A percentile compares a stretch with the other conserved stretches of the same genome.
Conservation (phyloP, 2,888 invertebrate genomes). For the Spialia ferax region DNA sequence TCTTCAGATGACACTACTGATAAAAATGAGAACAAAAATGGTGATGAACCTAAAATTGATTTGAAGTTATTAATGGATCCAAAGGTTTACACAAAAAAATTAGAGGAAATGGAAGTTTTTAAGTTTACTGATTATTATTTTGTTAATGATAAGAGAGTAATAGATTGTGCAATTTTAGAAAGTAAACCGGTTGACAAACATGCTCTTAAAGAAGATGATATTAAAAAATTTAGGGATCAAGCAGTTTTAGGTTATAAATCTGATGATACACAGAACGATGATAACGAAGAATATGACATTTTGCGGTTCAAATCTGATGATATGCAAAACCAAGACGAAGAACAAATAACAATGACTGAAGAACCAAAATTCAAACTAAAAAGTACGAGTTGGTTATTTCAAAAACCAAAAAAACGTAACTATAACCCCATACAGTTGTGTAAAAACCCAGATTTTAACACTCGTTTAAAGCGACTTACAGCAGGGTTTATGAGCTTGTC, state of each 20-base stretch:
- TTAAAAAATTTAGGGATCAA: constrained; percentile 30
- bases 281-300: neutral
- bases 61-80: constrained; percentile 71
- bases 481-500: constrained; percentile 66
- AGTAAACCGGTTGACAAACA: constrained; percentile 62
- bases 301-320: constrained; percentile 31
- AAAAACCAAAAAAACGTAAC: constrained; percentile 66
- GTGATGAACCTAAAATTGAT: constrained; percentile 60
- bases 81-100: constrained; percentile 65
- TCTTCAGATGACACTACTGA: neutral
- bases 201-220: constrained; percentile 45
- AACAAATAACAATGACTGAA: constrained; percentile 15
- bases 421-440: constrained; percentile 73
- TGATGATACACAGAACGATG: constrained; percentile 24
- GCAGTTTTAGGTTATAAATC: constrained; percentile 6
- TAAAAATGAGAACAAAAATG: constrained; percentile 30
- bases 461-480: constrained; percentile 67
- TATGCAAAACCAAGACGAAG: constrained; percentile 22
- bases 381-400: constrained; percentile 61
- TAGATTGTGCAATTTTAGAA: constrained; percentile 60
- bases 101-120: constrained; percentile 68
- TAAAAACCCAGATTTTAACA: constrained; percentile 81
- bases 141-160: constrained; percentile 54
- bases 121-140: constrained; percentile 50
- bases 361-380: constrained; percentile 54